These are phyloP conservation scores for Rhinoraja longicauda DNA, from an alignment of 2,797 vertebrate species.

Conservation along the genomic window DNA sequence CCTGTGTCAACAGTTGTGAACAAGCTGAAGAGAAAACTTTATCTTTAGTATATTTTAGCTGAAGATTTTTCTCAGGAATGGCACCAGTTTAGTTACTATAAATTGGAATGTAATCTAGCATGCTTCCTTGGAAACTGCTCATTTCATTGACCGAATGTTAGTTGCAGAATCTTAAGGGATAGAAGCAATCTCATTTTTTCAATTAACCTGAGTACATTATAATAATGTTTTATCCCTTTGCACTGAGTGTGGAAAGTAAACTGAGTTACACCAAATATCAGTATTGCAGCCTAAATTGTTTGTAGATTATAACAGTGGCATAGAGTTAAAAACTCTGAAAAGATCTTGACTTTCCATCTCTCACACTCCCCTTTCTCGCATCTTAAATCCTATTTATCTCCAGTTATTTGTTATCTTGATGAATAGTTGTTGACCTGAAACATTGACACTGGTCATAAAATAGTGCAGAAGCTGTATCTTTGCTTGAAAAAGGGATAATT, in stretches of 20 bases:
- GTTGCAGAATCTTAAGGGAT: neutral
- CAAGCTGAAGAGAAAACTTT: neutral
- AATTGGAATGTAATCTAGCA: neutral
- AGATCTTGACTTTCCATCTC: no score
- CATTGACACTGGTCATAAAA: neutral
- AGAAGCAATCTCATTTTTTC: neutral
- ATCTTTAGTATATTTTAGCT: neutral
- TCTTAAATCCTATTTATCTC: no score
- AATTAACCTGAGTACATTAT: neutral
- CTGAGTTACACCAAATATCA: neutral
- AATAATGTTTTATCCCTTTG: neutral
- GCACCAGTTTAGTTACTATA: neutral
- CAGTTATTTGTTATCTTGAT: no score
- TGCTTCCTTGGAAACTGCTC: neutral
- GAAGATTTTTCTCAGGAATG: neutral
- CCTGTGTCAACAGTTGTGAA: neutral
- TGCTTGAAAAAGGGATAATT: neutral
- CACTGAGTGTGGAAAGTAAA: neutral
- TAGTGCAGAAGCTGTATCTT: neutral
- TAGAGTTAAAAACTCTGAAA: neutral
- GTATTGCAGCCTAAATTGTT: neutral
- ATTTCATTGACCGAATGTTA: neutral
- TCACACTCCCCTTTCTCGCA: no score
- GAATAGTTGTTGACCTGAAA: no score
- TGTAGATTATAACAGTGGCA: neutral